Percentiles rank a stretch among this genome's conserved stretches.
phyloP scores from a whole-genome alignment of 2,113 vertebrate species.

The Dryoscopus gambensis region DNA sequence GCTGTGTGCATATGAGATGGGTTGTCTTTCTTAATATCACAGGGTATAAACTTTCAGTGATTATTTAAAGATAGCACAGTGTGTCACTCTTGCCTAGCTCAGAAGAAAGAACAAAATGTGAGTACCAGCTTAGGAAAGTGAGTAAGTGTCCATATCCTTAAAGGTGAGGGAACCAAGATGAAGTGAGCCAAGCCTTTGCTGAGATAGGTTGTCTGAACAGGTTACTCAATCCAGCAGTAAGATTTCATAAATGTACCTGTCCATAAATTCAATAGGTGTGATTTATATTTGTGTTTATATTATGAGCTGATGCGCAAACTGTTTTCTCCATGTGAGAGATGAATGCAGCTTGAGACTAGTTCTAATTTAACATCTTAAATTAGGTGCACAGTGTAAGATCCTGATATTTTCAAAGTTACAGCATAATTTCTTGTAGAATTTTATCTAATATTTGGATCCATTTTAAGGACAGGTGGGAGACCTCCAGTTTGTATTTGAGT shows the following conservation, averaged over 20 bases:
- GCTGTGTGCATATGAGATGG: neutral
- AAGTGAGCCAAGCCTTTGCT: neutral
- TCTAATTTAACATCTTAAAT: neutral
- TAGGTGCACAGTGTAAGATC: neutral
- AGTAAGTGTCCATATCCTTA: neutral
- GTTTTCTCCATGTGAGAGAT: neutral
- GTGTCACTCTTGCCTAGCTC: neutral
- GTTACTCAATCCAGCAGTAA: neutral
- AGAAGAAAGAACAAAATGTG: neutral
- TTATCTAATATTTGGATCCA: neutral
- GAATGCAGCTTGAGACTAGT: neutral
- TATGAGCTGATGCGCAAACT: neutral
- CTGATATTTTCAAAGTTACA: neutral
- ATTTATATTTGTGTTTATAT: neutral
- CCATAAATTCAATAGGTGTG: neutral
- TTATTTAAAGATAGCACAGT: neutral
- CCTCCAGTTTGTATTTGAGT: neutral
- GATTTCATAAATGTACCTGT: neutral
- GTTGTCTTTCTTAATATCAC: neutral
- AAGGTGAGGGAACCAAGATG: neutral
- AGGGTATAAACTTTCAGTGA: neutral
- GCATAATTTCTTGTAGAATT: neutral
- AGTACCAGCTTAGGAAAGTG: neutral
- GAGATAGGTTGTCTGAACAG: neutral
- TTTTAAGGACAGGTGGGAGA: neutral